Evolutionary conservation across 2,113 vertebrate species (phyloP).

Genomic region (Clarias batrachus): DNA sequence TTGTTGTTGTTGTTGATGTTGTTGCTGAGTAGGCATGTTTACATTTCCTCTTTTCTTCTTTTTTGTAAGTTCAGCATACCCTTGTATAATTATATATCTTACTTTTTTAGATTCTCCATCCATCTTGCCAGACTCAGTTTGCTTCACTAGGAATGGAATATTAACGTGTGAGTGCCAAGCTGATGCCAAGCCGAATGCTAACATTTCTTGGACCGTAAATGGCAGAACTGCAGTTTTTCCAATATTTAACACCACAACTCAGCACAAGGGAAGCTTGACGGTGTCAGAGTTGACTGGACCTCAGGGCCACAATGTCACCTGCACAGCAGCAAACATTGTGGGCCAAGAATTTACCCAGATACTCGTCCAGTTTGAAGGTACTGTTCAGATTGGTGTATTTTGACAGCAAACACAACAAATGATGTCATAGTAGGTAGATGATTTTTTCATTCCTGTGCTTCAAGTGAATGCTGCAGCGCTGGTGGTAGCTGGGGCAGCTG

Average conservation of each 20-base stretch:
- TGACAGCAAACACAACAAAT: background rate
- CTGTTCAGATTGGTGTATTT: background rate
- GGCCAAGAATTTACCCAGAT: slow-evolving; percentile 40
- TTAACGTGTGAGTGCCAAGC: slow-evolving; percentile 53
- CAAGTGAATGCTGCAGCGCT: background rate
- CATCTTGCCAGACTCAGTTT: slow-evolving; percentile 52
- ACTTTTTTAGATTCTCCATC: slow-evolving; percentile 48
- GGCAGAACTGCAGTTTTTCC: slow-evolving; percentile 21
- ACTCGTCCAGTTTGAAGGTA: background rate
- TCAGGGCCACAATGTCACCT: slow-evolving; percentile 30
- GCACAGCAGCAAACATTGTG: slow-evolving; percentile 44
- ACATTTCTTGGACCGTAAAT: slow-evolving; percentile 51
- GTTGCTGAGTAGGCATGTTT: background rate
- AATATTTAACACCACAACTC: background rate
- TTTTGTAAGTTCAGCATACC: background rate
- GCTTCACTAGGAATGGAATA: slow-evolving; percentile 1
- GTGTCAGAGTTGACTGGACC: slow-evolving; percentile 17
- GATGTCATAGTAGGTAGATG: background rate
- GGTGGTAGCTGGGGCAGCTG: background rate
- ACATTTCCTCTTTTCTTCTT: background rate
- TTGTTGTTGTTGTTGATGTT: too few relatives aligned
- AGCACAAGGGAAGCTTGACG: background rate
- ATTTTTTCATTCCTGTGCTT: background rate
- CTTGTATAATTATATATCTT: background rate
- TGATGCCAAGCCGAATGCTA: slow-evolving; percentile 49